These are phyloP conservation scores for Cottoperca gobio DNA, from an alignment of 2,797 vertebrate species.

Conservation along the genomic window DNA sequence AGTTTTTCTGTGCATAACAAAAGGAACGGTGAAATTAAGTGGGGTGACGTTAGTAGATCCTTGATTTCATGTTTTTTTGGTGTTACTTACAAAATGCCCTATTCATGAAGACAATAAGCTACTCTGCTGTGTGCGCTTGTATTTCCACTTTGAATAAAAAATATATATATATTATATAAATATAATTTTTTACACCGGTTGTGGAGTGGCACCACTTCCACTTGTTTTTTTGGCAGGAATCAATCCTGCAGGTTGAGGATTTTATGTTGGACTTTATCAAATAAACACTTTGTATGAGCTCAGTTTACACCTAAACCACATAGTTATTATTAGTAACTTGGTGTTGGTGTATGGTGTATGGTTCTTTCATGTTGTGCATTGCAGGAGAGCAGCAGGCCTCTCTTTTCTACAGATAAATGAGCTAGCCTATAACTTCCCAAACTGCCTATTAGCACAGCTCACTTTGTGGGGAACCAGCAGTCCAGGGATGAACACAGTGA, in stretches of 20 bases:
- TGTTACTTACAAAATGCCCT: background rate
- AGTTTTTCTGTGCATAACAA: background rate
- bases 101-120: background rate
- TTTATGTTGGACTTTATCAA: constrained; percentile 6
- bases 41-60: background rate
- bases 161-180: no score
- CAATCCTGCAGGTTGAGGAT: background rate
- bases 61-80: constrained; percentile 10
- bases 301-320: constrained; percentile 23
- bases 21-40: background rate
- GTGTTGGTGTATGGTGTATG: constrained; percentile 29
- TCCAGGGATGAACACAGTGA: constrained; percentile 59
- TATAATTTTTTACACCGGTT: background rate
- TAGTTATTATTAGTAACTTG: constrained; percentile 25
- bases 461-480: constrained; percentile 72
- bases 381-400: constrained; percentile 72
- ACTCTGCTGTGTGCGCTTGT: background rate
- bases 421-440: constrained; percentile 77
- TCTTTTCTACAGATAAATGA: constrained; percentile 79
- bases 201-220: background rate
- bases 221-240: constrained; percentile 20
- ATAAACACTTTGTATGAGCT: constrained; percentile 28
- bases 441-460: constrained; percentile 80
- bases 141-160: constrained; percentile 9
- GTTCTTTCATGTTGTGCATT: constrained; percentile 69